Conservation (phyloP, 2,113 vertebrate genomes). For the Tragelaphus buxtoni region DNA sequence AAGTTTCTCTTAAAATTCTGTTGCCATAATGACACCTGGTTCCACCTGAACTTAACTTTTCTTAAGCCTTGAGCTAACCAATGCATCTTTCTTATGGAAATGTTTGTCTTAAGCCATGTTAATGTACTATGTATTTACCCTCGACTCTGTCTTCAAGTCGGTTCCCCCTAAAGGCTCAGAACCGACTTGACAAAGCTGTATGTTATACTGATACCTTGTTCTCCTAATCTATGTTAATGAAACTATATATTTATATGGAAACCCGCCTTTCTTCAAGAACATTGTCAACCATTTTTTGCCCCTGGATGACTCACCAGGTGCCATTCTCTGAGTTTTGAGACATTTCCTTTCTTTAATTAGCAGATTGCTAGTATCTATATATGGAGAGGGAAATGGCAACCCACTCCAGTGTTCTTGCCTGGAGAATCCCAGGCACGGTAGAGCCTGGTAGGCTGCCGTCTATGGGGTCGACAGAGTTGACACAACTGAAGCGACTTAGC, state of each 20-base stretch:
- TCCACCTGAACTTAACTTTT: background rate
- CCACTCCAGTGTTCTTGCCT: too few species aligned
- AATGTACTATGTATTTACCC: background rate
- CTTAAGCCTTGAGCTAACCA: background rate
- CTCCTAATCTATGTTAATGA: background rate
- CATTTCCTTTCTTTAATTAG: background rate
- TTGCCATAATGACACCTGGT: background rate
- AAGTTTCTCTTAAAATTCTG: background rate
- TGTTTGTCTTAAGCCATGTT: background rate
- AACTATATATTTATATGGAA: background rate
- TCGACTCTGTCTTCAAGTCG: background rate
- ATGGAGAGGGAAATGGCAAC: too few species aligned
- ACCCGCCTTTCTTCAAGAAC: background rate
- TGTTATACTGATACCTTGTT: background rate
- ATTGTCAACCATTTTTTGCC: background rate
- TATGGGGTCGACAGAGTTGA: too few species aligned
- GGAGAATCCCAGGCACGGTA: too few species aligned
- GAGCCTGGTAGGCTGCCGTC: too few species aligned
- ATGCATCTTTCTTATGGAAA: background rate
- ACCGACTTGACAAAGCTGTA: background rate
- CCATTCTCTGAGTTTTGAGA: background rate
- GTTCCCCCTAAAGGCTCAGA: background rate
- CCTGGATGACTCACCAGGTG: background rate
- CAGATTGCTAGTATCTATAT: background rate
- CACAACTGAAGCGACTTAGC: too few species aligned